Evolutionary conservation across 2,113 vertebrate species (phyloP).

Genomic region (Zingel zingel): DNA sequence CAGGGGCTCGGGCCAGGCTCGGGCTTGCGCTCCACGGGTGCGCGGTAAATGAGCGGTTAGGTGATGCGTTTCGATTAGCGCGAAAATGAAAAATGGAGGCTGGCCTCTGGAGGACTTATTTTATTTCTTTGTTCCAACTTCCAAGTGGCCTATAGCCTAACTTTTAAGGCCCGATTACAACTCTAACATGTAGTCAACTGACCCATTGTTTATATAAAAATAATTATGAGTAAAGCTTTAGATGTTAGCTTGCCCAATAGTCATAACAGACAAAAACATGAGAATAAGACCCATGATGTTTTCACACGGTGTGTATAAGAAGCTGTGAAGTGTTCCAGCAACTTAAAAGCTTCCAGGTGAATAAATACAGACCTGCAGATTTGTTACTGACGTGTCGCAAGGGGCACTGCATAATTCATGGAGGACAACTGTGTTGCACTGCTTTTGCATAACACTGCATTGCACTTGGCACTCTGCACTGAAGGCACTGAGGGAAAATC

Average conservation of each 20-base stretch:
- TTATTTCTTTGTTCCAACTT: too few species aligned
- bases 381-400: conserved; percentile 41
- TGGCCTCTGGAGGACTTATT: too few species aligned
- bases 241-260: not conserved
- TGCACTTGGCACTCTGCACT: conserved; percentile 39
- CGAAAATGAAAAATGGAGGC: too few species aligned
- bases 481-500: conserved; percentile 35
- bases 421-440: conserved; percentile 32
- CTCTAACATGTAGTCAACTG: not conserved
- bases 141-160: too few species aligned
- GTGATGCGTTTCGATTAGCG: too few species aligned
- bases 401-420: conserved; percentile 63
- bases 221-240: not conserved
- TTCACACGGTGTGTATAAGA: not conserved
- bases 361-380: conserved; percentile 38
- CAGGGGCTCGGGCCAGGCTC: too few species aligned
- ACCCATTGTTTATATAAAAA: not conserved
- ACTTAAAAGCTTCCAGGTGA: conserved; percentile 19
- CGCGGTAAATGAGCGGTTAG: too few species aligned
- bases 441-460: conserved; percentile 44
- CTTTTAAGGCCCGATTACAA: too few species aligned
- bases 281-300: not conserved
- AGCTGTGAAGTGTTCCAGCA: not conserved
- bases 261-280: not conserved
- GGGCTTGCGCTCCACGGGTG: too few species aligned